Conservation (phyloP, 2,797 vertebrate species). For the Oophaga sylvatica region DNA sequence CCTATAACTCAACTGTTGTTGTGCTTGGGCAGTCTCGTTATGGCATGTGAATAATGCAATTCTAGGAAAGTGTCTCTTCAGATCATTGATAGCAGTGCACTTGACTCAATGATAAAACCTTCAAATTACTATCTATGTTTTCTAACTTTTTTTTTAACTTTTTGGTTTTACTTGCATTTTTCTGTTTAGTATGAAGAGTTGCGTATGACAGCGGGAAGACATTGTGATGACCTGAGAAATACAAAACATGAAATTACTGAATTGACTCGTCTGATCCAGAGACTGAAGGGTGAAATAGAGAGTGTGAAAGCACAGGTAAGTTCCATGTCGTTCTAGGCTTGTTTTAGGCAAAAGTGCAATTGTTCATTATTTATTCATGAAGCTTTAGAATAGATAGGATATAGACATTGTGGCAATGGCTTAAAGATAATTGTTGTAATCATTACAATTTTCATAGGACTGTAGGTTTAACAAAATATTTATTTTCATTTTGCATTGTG, state of each 20-base stretch:
- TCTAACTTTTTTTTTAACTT: background rate
- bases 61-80: background rate
- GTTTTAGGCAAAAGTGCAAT: background rate
- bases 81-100: background rate
- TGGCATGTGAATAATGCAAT: background rate
- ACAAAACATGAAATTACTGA: constrained; percentile 78
- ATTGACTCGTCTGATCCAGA: constrained; percentile 78
- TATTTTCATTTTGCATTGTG: no score
- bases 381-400: no score
- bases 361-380: background rate
- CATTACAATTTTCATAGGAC: no score
- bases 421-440: background rate
- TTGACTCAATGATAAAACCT: background rate
- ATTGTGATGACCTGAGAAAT: constrained; percentile 76
- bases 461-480: no score
- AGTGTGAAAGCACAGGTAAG: constrained; percentile 79
- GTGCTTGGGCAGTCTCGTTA: background rate
- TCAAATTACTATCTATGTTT: background rate
- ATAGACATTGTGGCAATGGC: background rate
- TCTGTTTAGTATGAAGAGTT: constrained; percentile 78
- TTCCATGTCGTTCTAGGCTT: background rate
- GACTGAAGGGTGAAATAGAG: constrained; percentile 81
- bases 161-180: background rate
- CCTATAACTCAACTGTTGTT: background rate
- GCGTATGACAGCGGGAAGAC: constrained; percentile 77